Conservation (phyloP, 2,888 invertebrate genomes). For the Euspilapteryx auroguttella region DNA sequence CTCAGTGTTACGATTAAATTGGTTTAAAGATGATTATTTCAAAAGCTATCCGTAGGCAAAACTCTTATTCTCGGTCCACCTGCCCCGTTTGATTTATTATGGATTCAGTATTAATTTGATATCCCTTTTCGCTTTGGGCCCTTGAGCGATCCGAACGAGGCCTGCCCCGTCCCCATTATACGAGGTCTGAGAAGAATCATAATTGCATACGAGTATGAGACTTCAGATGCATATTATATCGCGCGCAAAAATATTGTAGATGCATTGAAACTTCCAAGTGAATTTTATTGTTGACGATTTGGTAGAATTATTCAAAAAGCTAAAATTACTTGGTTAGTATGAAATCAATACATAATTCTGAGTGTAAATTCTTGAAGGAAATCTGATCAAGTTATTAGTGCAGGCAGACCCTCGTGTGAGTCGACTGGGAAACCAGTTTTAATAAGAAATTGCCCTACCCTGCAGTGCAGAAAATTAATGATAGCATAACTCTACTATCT, state of each 20-base stretch:
- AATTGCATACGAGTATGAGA: slow-evolving; percentile 51
- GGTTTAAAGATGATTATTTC: slow-evolving; percentile 37
- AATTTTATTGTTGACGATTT: no score
- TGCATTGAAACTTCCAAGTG: no score
- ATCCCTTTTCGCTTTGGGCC: slow-evolving; percentile 55
- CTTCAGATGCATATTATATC: slow-evolving; percentile 21
- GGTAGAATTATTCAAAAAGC: no score
- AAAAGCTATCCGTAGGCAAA: slow-evolving; percentile 51
- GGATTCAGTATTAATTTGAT: slow-evolving; percentile 62
- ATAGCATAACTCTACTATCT: slow-evolving; percentile 12
- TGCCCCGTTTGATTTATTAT: slow-evolving; percentile 59
- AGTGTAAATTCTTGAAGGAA: no score
- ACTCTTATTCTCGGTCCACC: slow-evolving; percentile 48
- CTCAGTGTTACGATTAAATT: slow-evolving; percentile 14
- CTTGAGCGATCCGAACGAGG: slow-evolving; percentile 50
- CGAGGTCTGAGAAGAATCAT: slow-evolving; percentile 48
- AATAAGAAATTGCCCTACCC: slow-evolving; percentile 24
- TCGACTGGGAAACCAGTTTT: slow-evolving; percentile 26
- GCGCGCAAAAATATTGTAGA: no score
- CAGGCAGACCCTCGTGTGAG: no score
- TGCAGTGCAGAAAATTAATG: slow-evolving; percentile 25
- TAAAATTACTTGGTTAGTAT: no score
- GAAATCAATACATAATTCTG: no score
- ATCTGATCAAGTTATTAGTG: no score
- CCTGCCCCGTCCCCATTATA: slow-evolving; percentile 46